Evolutionary conservation across 2,888 invertebrate genomes (phyloP).

Genomic region (Neoaliturus tenellus): DNA sequence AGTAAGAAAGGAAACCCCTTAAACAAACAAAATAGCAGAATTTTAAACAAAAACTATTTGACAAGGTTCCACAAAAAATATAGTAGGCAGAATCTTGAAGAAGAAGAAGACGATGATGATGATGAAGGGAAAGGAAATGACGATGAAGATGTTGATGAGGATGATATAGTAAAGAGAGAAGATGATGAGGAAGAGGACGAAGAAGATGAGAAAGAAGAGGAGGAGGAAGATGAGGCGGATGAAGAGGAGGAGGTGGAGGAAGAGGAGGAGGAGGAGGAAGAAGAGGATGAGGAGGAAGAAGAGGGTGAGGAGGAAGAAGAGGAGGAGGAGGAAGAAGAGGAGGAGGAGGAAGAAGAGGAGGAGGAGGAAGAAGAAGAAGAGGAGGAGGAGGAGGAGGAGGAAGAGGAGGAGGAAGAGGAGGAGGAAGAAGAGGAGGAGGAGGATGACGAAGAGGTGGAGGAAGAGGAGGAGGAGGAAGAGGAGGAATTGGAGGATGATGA

Average conservation of each 20-base stretch:
- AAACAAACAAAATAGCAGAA: neutral
- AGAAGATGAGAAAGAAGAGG: slow-evolving; percentile 41
- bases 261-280: slow-evolving; percentile 65
- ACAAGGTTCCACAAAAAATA: slow-evolving; percentile 11
- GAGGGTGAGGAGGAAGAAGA: slow-evolving; percentile 65
- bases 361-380: slow-evolving; percentile 69
- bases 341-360: slow-evolving; percentile 65
- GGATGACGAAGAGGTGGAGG: slow-evolving; percentile 69
- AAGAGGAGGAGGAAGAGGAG: slow-evolving; percentile 69
- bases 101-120: slow-evolving; percentile 63
- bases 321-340: slow-evolving; percentile 64
- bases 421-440: slow-evolving; percentile 67
- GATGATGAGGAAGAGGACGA: slow-evolving; percentile 49
- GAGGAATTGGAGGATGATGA: slow-evolving; percentile 70
- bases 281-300: slow-evolving; percentile 68
- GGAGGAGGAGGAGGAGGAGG: slow-evolving; percentile 69
- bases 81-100: slow-evolving; percentile 57
- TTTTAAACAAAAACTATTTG: slow-evolving; percentile 1
- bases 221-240: slow-evolving; percentile 40
- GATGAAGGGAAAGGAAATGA: slow-evolving; percentile 67
- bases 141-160: slow-evolving; percentile 66
- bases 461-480: slow-evolving; percentile 70
- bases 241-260: slow-evolving; percentile 69
- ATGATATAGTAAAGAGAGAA: slow-evolving; percentile 69
- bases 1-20: neutral